Base-by-base conservation (phyloP, 2,113 vertebrate genomes). In the Callipepla californica region DNA sequence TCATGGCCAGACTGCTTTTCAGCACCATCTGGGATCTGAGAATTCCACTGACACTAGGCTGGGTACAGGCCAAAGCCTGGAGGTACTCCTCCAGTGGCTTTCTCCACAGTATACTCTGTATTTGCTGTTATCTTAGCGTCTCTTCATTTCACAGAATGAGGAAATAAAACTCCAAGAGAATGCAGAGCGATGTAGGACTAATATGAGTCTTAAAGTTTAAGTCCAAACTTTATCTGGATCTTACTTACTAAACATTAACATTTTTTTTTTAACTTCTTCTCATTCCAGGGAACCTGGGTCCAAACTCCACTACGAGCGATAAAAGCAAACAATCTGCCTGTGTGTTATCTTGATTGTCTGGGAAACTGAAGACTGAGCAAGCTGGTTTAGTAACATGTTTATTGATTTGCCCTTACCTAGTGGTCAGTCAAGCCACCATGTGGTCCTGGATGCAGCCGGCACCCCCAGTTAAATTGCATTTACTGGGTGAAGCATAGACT, bases 251-350 rank as follows among this genome's bases (percentile, higher is more conserved):
- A 66, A 72, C 14, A 34, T 85, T 91, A 92, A 74, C 55, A 17
- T 82, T 72, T 44, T 55, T 84, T 58, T 91, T 58, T 40, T 12
- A 5, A 90, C 51, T 84, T 95, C 80, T 90, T 92, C 88, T 94
- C 51, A n/a, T 87, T 96, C 48, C 90, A 97, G 96, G 95, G 93
- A 96, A 94, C 62, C 21, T n/a, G 47, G 78, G 90, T 94, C 92
- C 95, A 95, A 96, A 95, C 69, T 96, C 95, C 59, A 67, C 70
- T 50, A 38, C 48, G 3, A 96, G 91, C 0, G 95, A 95, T 61
- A 97, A 95, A 96, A 93, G 34, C 93, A 97, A 97, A 82, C 95
- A 94, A 40, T 84, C 97, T 80, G 44, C 88, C 51, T 97, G 97
- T 88, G 95, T 97, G 51, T 81, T 97, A 75, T 97, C 97, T 84